phyloP scores from a whole-genome alignment of 2,113 vertebrate species.

The Tylochromis polylepis region DNA sequence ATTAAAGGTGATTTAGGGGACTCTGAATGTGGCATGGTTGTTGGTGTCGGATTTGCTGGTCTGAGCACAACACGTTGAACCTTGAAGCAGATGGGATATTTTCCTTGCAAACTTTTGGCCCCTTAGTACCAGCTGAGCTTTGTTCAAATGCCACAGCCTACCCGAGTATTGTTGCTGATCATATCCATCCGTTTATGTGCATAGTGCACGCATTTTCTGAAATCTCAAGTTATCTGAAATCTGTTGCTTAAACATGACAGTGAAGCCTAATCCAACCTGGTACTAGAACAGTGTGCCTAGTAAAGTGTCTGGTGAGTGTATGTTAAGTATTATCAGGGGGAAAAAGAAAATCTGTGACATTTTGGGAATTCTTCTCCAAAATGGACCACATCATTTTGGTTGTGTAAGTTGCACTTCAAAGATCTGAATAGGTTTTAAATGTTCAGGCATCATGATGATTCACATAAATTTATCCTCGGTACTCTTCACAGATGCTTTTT shows the following conservation, averaged over 20 bases:
- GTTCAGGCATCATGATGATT: background rate
- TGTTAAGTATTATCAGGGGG: background rate
- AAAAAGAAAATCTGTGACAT: accelerated
- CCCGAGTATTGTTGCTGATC: background rate
- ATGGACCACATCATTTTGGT: background rate
- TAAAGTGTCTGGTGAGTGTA: background rate
- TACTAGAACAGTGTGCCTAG: background rate
- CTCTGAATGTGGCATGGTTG: background rate
- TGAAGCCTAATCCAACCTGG: background rate
- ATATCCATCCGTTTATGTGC: background rate
- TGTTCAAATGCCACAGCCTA: background rate
- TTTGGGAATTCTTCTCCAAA: background rate
- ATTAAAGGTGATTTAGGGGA: background rate
- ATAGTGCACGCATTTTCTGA: background rate
- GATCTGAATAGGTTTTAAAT: background rate
- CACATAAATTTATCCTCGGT: background rate
- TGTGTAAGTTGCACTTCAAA: background rate
- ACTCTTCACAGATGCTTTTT: background rate
- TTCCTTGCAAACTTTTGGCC: background rate
- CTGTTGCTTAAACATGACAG: background rate
- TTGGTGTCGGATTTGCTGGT: background rate
- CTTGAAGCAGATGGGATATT: background rate
- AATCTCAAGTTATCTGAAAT: background rate
- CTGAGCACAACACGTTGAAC: background rate
- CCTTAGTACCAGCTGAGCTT: background rate